Conservation (phyloP, 2,113 vertebrate species). For the Nannobrachium achirus region DNA sequence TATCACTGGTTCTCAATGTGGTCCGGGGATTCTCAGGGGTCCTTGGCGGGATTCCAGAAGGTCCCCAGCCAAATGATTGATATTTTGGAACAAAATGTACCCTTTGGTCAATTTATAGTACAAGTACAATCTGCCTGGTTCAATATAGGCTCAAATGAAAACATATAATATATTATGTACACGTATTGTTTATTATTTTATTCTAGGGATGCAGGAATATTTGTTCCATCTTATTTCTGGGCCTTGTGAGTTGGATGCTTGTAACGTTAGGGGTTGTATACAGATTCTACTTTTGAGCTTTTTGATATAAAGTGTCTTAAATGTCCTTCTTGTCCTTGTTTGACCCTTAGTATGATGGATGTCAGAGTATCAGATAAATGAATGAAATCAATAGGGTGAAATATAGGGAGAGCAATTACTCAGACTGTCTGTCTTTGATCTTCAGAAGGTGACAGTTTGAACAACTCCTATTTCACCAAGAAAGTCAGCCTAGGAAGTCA, state of each 20-base stretch:
- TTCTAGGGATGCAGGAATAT: background rate
- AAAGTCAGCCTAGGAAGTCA: conserved; percentile 21
- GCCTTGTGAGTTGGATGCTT: background rate
- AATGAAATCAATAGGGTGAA: conserved; percentile 8
- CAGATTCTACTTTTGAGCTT: background rate
- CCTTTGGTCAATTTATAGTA: no score
- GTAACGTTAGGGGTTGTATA: background rate
- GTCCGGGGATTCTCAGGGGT: no score
- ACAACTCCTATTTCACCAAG: conserved; percentile 19
- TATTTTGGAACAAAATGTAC: no score
- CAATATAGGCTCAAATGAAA: no score
- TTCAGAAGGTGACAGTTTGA: background rate
- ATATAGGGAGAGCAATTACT: background rate
- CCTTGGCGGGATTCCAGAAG: no score
- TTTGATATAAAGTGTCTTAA: background rate
- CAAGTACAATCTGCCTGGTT: no score
- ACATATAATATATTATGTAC: no score
- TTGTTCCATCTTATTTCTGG: background rate
- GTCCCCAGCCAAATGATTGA: no score
- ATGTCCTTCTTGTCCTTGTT: background rate
- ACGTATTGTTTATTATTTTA: background rate
- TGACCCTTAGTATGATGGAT: background rate
- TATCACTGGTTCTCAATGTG: no score
- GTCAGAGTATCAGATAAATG: conserved; percentile 1
- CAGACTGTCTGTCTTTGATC: background rate